Percentiles rank a stretch among this genome's conserved stretches.
These are phyloP conservation scores for Datnioides undecimradiatus DNA, from an alignment of 2,113 vertebrate species.

Conservation along the genomic window DNA sequence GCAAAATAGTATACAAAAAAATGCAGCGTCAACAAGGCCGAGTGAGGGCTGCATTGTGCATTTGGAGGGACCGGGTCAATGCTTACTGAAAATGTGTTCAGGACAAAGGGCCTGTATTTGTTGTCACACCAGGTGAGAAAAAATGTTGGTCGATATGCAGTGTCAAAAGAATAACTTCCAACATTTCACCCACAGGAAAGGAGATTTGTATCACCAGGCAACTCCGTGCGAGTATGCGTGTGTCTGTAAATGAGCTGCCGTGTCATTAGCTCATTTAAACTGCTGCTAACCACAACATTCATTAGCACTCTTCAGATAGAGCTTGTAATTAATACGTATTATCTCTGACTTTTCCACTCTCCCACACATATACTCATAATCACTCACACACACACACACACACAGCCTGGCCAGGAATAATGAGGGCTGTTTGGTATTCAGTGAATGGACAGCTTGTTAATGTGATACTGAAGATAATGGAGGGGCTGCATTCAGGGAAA, in stretches of 20 bases:
- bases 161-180: conserved; percentile 53
- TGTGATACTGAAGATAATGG: conserved; percentile 76
- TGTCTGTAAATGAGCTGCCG: conserved; percentile 71
- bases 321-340: conserved; percentile 82
- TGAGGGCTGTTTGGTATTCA: conserved; percentile 79
- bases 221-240: conserved; percentile 5
- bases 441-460: conserved; percentile 76
- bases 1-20: not conserved
- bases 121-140: conserved; percentile 8
- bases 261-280: conserved; percentile 82
- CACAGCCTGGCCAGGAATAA: conserved; percentile 62
- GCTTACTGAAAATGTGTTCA: not conserved
- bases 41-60: not conserved
- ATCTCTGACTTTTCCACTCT: conserved; percentile 71
- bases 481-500: conserved; percentile 62
- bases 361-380: conserved; percentile 16
- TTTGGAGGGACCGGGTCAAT: not conserved
- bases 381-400: not conserved
- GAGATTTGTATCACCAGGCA: conserved; percentile 54
- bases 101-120: conserved; percentile 13
- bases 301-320: conserved; percentile 80
- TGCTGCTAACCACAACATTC: conserved; percentile 77
- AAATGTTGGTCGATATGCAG: conserved; percentile 2
- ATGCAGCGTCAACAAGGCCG: not conserved
- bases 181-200: conserved; percentile 53